Conservation (phyloP, 2,797 vertebrate genomes). For the Heliangelus exortis region DNA sequence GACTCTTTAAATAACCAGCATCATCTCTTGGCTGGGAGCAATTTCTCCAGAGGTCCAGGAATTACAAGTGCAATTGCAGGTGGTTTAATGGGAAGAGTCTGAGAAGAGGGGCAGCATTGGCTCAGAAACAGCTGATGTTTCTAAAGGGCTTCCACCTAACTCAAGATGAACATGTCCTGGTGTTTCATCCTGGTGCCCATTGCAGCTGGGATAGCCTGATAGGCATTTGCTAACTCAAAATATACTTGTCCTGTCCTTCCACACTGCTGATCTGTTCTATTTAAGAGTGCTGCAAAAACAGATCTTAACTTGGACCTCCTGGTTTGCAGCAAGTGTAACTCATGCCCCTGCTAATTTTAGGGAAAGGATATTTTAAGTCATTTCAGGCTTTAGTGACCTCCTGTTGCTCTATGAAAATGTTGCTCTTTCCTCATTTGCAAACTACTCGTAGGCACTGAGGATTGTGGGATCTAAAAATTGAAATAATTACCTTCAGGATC, state of each 20-base stretch:
- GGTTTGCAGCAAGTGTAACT: neutral
- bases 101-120: neutral
- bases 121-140: neutral
- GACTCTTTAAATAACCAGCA: no score
- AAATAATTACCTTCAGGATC: rapidly evolving
- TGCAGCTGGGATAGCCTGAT: neutral
- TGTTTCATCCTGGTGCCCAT: neutral
- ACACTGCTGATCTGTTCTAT: neutral
- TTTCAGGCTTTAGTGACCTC: neutral
- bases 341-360: neutral
- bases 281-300: neutral
- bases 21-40: neutral
- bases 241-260: neutral
- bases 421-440: neutral
- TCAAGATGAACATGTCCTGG: neutral
- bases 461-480: neutral
- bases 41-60: neutral
- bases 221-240: neutral
- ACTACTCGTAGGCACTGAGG: neutral
- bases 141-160: neutral
- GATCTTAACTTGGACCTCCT: neutral
- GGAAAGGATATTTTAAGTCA: neutral
- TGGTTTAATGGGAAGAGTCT: neutral
- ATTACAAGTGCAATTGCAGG: neutral
- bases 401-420: neutral